These are phyloP conservation scores for Drosophila suzukii DNA, from an alignment of 1,140 invertebrate genomes.

Conservation along the genomic window DNA sequence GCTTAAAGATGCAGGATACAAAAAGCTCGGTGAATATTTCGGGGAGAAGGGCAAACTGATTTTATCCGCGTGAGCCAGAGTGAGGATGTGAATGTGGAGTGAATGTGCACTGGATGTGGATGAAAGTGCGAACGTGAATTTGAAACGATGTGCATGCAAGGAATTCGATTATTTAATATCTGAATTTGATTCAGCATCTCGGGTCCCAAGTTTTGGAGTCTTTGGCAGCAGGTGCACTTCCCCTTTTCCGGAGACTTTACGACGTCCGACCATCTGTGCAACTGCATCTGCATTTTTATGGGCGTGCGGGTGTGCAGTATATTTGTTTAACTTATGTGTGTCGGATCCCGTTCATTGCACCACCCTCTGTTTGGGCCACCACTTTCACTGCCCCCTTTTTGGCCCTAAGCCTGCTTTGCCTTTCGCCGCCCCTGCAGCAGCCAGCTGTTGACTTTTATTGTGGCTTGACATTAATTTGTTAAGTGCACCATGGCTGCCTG, in stretches of 20 bases:
- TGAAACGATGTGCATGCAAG: constrained; percentile 35
- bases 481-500: constrained; percentile 64
- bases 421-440: constrained; percentile 38
- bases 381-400: constrained; percentile 8
- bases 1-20: constrained; percentile 51
- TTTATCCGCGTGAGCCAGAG: neutral
- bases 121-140: constrained; percentile 38
- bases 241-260: constrained; percentile 15
- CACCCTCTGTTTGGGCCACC: neutral
- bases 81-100: constrained; percentile 18
- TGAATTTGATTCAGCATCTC: constrained; percentile 37
- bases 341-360: constrained; percentile 31
- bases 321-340: constrained; percentile 46
- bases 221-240: constrained; percentile 24
- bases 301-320: constrained; percentile 8
- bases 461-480: constrained; percentile 83
- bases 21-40: neutral
- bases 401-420: constrained; percentile 35
- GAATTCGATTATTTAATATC: constrained; percentile 52
- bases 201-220: neutral
- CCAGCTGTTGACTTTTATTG: constrained; percentile 82
- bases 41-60: constrained; percentile 4
- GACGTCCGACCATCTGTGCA: constrained; percentile 15
- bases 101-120: constrained; percentile 4
- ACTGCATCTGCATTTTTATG: constrained; percentile 43